Evolutionary conservation across 2,113 vertebrate species (phyloP).

Genomic region (Chloebia gouldiae): DNA sequence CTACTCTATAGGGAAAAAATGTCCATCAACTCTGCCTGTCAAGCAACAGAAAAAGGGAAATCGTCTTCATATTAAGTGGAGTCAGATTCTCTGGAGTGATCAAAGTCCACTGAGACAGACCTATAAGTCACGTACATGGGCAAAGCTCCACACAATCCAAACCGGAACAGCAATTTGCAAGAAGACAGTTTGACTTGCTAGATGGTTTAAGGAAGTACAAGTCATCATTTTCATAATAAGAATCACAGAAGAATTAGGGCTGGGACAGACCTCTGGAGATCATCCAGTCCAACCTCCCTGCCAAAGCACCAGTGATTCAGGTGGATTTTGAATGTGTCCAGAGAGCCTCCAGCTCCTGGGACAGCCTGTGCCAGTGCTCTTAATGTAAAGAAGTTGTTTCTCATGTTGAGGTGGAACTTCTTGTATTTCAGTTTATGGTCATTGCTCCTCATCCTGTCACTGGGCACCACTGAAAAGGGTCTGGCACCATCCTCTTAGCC

Average conservation of each 20-base stretch:
- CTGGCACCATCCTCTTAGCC: not conserved
- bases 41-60: not conserved
- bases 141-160: not conserved
- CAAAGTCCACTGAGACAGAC: not conserved
- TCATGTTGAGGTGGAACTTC: not conserved
- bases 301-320: not conserved
- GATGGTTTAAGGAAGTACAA: not conserved
- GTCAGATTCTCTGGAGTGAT: not conserved
- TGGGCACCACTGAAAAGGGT: not conserved
- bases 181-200: not conserved
- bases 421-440: not conserved
- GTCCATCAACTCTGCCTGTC: not conserved
- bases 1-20: not conserved
- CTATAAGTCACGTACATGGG: rapidly evolving
- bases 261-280: not conserved
- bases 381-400: not conserved
- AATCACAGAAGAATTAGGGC: not conserved
- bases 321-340: not conserved
- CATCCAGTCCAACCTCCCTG: not conserved
- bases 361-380: not conserved
- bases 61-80: not conserved
- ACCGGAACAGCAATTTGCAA: not conserved
- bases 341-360: not conserved
- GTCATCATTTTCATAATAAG: not conserved
- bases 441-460: not conserved